Conservation (phyloP, 1,140 invertebrate species). For the Hylyphantes graminicola region DNA sequence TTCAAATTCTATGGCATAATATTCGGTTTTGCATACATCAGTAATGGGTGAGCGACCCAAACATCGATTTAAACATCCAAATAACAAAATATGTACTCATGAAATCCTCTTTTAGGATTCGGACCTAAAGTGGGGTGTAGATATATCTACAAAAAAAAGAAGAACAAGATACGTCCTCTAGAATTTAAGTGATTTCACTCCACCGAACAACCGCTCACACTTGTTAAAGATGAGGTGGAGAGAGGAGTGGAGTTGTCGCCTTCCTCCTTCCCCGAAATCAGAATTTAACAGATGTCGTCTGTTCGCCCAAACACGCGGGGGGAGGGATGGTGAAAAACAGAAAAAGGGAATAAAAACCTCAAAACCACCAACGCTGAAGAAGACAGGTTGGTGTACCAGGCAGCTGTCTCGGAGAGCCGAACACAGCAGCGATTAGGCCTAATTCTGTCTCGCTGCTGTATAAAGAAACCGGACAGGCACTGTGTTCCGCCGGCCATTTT, state of each 20-base stretch:
- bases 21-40: slow-evolving; percentile 41
- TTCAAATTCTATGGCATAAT: slow-evolving; percentile 19
- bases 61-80: slow-evolving; percentile 47
- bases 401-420: slow-evolving; percentile 42
- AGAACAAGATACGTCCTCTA: slow-evolving; percentile 4
- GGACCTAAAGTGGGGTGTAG: not conserved
- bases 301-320: slow-evolving; percentile 5
- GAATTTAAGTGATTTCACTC: slow-evolving; percentile 48
- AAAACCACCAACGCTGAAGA: slow-evolving; percentile 12
- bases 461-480: slow-evolving; percentile 59
- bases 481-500: slow-evolving; percentile 40
- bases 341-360: not conserved
- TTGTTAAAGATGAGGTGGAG: slow-evolving; percentile 50
- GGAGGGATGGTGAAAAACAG: not conserved
- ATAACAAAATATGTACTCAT: slow-evolving; percentile 12
- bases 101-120: slow-evolving; percentile 13
- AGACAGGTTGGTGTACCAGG: slow-evolving; percentile 41
- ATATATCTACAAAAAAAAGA: not conserved
- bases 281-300: slow-evolving; percentile 60
- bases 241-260: slow-evolving; percentile 53
- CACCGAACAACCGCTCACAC: slow-evolving; percentile 25
- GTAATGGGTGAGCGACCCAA: slow-evolving; percentile 38
- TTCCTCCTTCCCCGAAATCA: slow-evolving; percentile 55
- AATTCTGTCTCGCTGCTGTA: slow-evolving; percentile 52
- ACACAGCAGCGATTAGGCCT: slow-evolving; percentile 52